Conservation (phyloP, 1,140 invertebrate genomes). For the Calliopsis andreniformis region DNA sequence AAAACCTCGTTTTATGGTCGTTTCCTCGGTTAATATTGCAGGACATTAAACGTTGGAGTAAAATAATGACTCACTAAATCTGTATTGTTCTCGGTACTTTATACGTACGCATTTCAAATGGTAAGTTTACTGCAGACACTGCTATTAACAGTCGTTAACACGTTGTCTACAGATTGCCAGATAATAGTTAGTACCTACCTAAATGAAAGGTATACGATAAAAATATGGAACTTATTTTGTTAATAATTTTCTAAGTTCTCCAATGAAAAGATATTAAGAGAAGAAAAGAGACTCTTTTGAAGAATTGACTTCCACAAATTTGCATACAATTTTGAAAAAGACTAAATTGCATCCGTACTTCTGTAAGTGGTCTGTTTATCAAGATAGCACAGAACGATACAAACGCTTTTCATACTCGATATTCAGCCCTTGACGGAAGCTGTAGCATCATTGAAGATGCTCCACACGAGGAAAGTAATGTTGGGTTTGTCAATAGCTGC, state of each 20-base stretch:
- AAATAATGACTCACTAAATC: conserved; percentile 4
- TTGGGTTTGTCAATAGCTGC: conserved; percentile 42
- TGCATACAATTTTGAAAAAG: neutral
- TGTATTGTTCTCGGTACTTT: conserved; percentile 7
- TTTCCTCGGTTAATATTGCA: neutral
- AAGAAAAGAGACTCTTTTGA: neutral
- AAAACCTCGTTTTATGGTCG: neutral
- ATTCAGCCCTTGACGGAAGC: conserved; percentile 5
- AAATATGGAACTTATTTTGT: neutral
- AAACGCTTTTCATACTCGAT: neutral
- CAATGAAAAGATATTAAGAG: neutral
- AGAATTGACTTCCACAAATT: neutral
- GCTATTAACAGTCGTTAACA: conserved; percentile 37
- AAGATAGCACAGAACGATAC: conserved; percentile 2
- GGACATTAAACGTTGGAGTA: neutral
- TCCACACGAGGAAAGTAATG: conserved; percentile 40
- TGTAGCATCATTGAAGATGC: conserved; percentile 41
- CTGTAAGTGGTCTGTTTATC: neutral
- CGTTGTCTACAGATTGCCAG: conserved; percentile 19
- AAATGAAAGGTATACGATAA: no score
- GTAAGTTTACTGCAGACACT: conserved; percentile 18
- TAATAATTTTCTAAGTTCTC: no score
- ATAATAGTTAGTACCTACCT: neutral
- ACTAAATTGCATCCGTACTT: conserved; percentile 13
- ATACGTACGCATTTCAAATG: neutral